Percentiles rank a stretch among this genome's conserved stretches.
Evolutionary conservation across 2,797 vertebrate genomes (phyloP).

Genomic region (Brachyrhaphis roseni): DNA sequence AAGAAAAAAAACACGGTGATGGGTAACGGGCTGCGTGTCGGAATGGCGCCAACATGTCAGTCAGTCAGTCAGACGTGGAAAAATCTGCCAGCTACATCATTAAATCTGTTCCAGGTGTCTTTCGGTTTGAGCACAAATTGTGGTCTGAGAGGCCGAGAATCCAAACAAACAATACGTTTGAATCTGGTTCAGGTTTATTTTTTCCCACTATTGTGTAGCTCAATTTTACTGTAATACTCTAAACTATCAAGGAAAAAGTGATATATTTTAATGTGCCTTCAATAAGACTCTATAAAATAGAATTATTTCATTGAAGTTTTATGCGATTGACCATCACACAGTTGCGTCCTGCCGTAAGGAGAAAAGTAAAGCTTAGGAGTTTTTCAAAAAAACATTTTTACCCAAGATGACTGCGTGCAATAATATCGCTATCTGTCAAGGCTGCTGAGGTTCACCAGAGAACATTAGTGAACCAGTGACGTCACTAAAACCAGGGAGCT

Average conservation of each 20-base stretch:
- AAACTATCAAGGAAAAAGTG: background rate
- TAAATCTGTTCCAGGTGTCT: background rate
- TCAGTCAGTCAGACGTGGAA: background rate
- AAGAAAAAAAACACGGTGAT: background rate
- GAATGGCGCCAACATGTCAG: background rate
- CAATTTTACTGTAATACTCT: background rate
- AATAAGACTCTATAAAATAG: background rate
- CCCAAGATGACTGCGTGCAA: background rate
- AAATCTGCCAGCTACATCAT: background rate
- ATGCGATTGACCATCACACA: background rate
- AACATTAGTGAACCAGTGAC: background rate
- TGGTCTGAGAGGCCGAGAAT: background rate
- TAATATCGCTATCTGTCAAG: background rate
- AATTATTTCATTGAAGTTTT: background rate
- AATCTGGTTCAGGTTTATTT: background rate
- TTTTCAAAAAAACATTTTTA: background rate
- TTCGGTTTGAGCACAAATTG: background rate
- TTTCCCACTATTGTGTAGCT: background rate
- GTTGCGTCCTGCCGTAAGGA: background rate
- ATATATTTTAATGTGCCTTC: background rate
- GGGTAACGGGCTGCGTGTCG: background rate
- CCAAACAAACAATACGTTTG: background rate
- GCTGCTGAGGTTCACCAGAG: background rate
- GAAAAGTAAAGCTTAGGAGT: background rate
- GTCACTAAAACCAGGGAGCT: background rate